Evolutionary conservation across 2,888 invertebrate genomes (phyloP).

Genomic region (Helleia helle): DNA sequence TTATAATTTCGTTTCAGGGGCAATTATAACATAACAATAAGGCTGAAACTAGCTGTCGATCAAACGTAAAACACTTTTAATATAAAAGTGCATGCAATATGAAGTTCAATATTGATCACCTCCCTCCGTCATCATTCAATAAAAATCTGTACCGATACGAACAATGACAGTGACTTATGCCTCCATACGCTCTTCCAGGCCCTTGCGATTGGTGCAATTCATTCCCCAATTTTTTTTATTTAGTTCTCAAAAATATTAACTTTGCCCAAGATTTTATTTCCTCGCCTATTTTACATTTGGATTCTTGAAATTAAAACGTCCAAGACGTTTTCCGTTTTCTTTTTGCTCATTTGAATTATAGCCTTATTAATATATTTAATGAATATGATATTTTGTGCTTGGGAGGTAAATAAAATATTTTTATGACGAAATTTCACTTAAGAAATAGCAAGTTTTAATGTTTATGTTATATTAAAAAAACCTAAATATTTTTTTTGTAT

Average conservation of each 20-base stretch:
- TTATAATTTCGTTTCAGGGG: too few species aligned
- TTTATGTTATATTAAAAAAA: too few species aligned
- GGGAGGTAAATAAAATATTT: not conserved
- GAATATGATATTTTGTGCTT: not conserved
- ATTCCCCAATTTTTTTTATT: slow-evolving; percentile 49
- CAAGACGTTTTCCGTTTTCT: slow-evolving; percentile 13
- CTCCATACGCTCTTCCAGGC: slow-evolving; percentile 47
- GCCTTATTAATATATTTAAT: slow-evolving; percentile 8
- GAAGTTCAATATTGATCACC: slow-evolving; percentile 23
- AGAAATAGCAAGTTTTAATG: too few species aligned
- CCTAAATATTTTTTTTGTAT: too few species aligned
- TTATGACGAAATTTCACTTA: not conserved
- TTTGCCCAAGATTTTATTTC: slow-evolving; percentile 29
- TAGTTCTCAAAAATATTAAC: too few species aligned
- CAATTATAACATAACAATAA: too few species aligned
- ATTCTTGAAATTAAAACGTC: slow-evolving; percentile 17
- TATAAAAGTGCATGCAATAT: not conserved
- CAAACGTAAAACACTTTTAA: not conserved
- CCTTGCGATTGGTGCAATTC: slow-evolving; percentile 50
- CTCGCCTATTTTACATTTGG: slow-evolving; percentile 12
- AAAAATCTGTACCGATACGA: not conserved
- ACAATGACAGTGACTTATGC: slow-evolving; percentile 65
- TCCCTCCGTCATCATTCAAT: slow-evolving; percentile 15
- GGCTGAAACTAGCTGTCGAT: too few species aligned
- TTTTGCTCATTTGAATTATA: slow-evolving; percentile 12